Base-by-base conservation (phyloP, 2,888 invertebrate species). In the Melipona bicolor region DNA sequence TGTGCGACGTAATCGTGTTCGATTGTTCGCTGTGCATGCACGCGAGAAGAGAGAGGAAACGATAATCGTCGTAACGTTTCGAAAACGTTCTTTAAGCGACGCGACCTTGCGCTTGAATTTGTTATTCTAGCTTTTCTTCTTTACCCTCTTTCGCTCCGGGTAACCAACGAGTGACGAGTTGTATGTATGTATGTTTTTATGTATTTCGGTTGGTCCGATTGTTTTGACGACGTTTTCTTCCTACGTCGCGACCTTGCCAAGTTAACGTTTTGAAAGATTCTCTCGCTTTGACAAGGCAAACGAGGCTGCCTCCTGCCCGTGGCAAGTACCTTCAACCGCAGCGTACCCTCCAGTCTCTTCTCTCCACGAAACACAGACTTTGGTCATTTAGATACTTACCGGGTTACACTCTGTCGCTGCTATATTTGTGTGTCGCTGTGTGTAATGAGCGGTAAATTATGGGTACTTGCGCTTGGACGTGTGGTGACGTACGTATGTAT, bases 391-490 rank as follows among this genome's bases (percentile, higher is more conserved):
- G 49, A 71, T 13, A 71, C 27, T 72, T n/a, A 56, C 49, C 49
- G 21, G 50, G 21, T 19, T 78, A 50, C 49, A 15, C 11, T 36
- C 6, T 36, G 36, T 36, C 36, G 36, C 9, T 62, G n/a, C n/a
- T 56, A 56, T 9, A 9, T 61, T 27, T 17, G 17, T 9, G 17
- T 61, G 27, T 1, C 27, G 24, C 13, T n/a, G 27, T 61, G 17
- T 61, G 64, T 78, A 74, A 84, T 69, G 49, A 61, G 59, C 43
- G 32, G 50, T 54, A 84, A 84, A 84, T 79, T 76, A 77, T 76
- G 68, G 68, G 43, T 64, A 54, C n/a, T 32, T 24, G 61, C 24
- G 54, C 36, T 36, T 9, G 6, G 3, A 9, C n/a, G 17, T 17
- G 24, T 3, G 11, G 19, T 19, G 9, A 36, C 21, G 43, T 43